phyloP scores from a whole-genome alignment of 2,888 invertebrate species.

The Microctonus hyperodae region DNA sequence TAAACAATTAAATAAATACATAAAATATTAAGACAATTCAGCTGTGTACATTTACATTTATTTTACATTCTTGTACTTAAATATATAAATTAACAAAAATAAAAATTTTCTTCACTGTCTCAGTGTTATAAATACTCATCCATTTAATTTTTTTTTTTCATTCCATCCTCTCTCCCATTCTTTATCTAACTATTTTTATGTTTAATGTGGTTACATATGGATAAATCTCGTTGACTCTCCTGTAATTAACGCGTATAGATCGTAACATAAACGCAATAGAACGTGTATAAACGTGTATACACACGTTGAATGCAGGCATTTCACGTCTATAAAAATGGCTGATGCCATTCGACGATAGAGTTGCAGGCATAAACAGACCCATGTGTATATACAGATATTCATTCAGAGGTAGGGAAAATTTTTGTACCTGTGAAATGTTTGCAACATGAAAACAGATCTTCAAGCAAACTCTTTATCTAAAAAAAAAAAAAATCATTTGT shows the following conservation, averaged over 20 bases:
- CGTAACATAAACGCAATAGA: neutral
- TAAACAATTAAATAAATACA: too few species aligned
- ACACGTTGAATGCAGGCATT: neutral
- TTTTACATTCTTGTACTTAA: too few species aligned
- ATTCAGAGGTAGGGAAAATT: neutral
- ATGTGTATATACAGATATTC: too few species aligned
- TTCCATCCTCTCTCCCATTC: too few species aligned
- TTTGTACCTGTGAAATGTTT: neutral
- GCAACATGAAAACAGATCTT: neutral
- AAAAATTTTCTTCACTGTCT: too few species aligned
- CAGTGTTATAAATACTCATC: too few species aligned
- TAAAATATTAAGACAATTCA: too few species aligned
- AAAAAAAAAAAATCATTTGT: too few species aligned
- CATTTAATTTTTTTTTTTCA: too few species aligned
- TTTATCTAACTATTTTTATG: too few species aligned
- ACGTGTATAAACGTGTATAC: neutral
- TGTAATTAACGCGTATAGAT: conserved; percentile 4
- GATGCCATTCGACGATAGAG: conserved; percentile 47
- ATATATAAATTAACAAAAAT: too few species aligned
- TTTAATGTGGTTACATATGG: neutral
- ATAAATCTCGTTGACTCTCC: neutral
- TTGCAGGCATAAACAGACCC: neutral
- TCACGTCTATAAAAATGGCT: conserved; percentile 50
- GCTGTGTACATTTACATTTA: too few species aligned
- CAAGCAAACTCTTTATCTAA: conserved; percentile 5